These are phyloP conservation scores for Acanthosepion lycidas DNA, from an alignment of 2,888 invertebrate species.

Conservation along the genomic window DNA sequence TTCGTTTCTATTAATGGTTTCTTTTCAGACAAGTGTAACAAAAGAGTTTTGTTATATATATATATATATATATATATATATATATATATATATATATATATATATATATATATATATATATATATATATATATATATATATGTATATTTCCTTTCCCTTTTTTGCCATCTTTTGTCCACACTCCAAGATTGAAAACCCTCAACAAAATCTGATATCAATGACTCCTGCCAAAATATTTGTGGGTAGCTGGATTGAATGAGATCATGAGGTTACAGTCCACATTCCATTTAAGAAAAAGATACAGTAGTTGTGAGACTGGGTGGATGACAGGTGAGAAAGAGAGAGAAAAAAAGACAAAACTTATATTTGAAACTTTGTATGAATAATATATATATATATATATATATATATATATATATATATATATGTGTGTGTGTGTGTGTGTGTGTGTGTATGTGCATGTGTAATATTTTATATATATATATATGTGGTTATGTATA, in stretches of 20 bases:
- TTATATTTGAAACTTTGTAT: too few species aligned
- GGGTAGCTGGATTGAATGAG: not conserved
- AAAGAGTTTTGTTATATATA: not conserved
- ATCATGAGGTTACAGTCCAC: not conserved
- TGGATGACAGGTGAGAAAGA: not conserved
- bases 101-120: too few species aligned
- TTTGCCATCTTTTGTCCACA: not conserved
- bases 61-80: too few species aligned
- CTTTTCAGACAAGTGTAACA: not conserved
- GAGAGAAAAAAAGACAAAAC: not conserved
- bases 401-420: not conserved
- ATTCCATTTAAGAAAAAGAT: not conserved
- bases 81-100: not conserved
- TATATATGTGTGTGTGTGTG: not conserved
- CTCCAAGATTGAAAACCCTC: slow-evolving; percentile 6
- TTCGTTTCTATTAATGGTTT: not conserved
- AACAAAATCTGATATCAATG: not conserved
- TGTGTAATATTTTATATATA: too few species aligned
- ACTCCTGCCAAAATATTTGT: slow-evolving; percentile 18
- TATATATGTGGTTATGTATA: too few species aligned
- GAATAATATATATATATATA: not conserved
- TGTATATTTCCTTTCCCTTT: not conserved
- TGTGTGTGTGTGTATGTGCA: too few species aligned
- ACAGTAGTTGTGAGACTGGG: not conserved
- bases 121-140: not conserved